A percentile compares a stretch with the other conserved stretches of the same genome.
These are phyloP conservation scores for Ladona fulva DNA, from an alignment of 1,140 invertebrate species.

Conservation along the genomic window DNA sequence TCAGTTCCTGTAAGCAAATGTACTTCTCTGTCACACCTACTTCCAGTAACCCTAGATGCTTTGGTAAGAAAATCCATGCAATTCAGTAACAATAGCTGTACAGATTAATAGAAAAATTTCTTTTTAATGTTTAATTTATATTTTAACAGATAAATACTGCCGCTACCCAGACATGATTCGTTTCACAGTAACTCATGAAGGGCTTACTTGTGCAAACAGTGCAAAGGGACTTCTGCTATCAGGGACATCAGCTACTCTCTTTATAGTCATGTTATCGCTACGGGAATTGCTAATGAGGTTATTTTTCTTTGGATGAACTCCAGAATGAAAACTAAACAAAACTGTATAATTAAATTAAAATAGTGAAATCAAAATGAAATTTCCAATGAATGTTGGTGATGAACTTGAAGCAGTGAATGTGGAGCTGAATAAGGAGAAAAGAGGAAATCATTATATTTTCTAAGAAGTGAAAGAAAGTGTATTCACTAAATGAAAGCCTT, in stretches of 20 bases:
- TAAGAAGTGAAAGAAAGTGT: no score
- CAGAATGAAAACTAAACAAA: no score
- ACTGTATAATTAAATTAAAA: no score
- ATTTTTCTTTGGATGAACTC: background rate
- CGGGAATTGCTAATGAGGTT: background rate
- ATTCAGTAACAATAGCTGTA: background rate
- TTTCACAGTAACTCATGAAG: constrained; percentile 22
- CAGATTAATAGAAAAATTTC: background rate
- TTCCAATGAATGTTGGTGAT: no score
- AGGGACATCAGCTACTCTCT: background rate
- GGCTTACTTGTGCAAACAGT: constrained; percentile 24
- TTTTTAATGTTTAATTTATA: background rate
- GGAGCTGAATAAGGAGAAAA: no score
- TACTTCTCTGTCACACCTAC: background rate
- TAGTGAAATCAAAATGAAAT: no score
- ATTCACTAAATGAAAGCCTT: no score
- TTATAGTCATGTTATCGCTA: background rate
- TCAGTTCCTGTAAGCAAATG: background rate
- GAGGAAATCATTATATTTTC: no score
- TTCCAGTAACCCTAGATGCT: background rate
- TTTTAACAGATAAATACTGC: constrained; percentile 20
- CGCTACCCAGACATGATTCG: constrained; percentile 24
- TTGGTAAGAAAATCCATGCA: background rate
- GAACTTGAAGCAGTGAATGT: no score
- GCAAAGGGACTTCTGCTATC: background rate